Evolutionary conservation across 2,797 vertebrate genomes (phyloP).

Genomic region (Phoxinus dragarum): DNA sequence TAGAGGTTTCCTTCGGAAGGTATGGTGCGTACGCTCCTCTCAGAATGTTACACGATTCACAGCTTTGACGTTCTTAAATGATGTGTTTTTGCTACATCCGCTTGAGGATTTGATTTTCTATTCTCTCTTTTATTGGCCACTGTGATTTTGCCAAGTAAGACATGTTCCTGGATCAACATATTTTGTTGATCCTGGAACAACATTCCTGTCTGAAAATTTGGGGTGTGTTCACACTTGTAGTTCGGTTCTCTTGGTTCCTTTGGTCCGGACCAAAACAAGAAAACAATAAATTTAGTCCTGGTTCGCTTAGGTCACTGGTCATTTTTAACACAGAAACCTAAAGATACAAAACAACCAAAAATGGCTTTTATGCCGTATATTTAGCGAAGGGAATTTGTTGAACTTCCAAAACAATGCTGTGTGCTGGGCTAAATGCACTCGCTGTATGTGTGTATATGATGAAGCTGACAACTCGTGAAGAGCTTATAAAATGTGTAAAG

Average conservation of each 20-base stretch:
- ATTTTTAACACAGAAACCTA: not conserved
- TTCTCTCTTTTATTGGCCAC: not conserved
- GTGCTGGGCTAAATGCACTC: not conserved
- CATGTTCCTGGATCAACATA: not conserved
- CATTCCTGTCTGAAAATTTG: not conserved
- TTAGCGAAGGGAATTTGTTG: not conserved
- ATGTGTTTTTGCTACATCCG: slow-evolving; percentile 11
- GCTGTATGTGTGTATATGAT: not conserved
- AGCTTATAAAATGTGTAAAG: not conserved
- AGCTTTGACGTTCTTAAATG: not conserved
- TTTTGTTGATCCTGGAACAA: not conserved
- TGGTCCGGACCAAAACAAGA: not conserved
- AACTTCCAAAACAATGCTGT: not conserved
- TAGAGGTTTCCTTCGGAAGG: not conserved
- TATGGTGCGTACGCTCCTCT: not conserved
- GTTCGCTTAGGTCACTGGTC: not conserved
- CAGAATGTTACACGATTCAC: not conserved
- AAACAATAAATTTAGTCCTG: not conserved
- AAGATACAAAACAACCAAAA: no score
- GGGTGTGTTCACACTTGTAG: not conserved
- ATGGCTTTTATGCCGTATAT: no score
- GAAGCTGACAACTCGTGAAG: not conserved
- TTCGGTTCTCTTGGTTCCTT: not conserved
- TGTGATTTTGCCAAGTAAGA: not conserved
- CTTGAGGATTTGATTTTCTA: slow-evolving; percentile 2